A percentile compares a stretch with the other conserved stretches of the same genome.
Evolutionary conservation across 2,888 invertebrate genomes (phyloP).

Genomic region (Heliconius aoede): DNA sequence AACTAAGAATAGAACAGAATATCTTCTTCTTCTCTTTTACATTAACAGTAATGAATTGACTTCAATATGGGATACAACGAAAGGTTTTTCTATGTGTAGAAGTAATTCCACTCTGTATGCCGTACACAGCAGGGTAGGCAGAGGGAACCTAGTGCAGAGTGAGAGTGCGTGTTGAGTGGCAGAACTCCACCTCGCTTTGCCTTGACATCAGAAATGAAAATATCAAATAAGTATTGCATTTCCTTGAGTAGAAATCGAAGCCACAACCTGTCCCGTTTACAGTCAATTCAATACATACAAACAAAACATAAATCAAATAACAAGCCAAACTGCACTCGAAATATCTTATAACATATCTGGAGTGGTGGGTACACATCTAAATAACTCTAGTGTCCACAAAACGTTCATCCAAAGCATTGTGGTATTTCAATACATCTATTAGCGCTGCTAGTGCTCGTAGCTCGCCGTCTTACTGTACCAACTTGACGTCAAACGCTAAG

Average conservation of each 20-base stretch:
- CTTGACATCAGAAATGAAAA: too few relatives aligned
- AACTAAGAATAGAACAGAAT: too few relatives aligned
- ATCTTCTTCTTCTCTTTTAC: background rate
- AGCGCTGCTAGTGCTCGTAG: conserved; percentile 50
- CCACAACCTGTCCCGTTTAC: too few relatives aligned
- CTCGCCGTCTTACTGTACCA: conserved; percentile 52
- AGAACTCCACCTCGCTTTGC: too few relatives aligned
- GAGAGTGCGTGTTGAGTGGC: too few relatives aligned
- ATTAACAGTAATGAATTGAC: background rate
- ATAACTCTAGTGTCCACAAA: conserved; percentile 3
- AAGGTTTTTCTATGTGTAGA: too few relatives aligned
- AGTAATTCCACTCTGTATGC: too few relatives aligned
- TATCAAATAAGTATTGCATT: too few relatives aligned
- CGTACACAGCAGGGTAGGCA: too few relatives aligned
- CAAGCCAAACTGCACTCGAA: background rate
- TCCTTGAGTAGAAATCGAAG: too few relatives aligned
- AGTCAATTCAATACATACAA: background rate
- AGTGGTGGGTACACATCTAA: conserved; percentile 9
- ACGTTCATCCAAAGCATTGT: conserved; percentile 26
- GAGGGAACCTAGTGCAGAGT: too few relatives aligned
- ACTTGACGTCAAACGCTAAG: conserved; percentile 50
- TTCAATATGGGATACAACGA: background rate
- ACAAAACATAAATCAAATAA: background rate
- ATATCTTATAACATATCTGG: background rate
- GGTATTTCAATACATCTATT: conserved; percentile 47